A percentile compares a stretch with the other conserved stretches of the same genome.
Conservation (phyloP, 2,888 invertebrate species). For the Caenorhabditis sp. region DNA sequence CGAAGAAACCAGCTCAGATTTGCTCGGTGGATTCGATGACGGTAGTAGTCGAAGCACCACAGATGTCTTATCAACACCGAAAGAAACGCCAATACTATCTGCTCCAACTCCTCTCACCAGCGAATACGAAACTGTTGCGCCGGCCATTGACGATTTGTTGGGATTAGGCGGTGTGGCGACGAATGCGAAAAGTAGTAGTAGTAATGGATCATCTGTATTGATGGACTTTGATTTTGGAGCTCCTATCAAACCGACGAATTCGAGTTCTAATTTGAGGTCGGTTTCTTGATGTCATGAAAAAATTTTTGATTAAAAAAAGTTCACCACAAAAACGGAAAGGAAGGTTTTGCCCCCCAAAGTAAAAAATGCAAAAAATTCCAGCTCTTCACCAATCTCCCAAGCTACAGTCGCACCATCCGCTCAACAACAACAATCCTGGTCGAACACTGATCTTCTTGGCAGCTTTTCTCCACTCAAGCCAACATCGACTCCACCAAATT, state of each 20-base stretch:
- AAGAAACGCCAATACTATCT: constrained; percentile 33
- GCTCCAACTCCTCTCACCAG: constrained; percentile 24
- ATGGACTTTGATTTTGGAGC: constrained; percentile 38
- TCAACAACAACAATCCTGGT: constrained; percentile 7
- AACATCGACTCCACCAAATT: constrained; percentile 32
- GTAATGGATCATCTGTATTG: constrained; percentile 9
- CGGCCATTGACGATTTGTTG: constrained; percentile 34
- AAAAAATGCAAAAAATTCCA: no score
- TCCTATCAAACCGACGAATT: constrained; percentile 27
- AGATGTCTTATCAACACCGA: neutral
- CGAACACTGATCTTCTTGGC: constrained; percentile 29
- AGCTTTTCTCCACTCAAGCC: constrained; percentile 30
- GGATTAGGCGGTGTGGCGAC: constrained; percentile 12
- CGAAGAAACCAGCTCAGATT: constrained; percentile 25
- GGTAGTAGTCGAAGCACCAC: neutral
- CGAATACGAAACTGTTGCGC: constrained; percentile 11
- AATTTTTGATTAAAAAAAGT: neutral
- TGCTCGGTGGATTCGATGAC: constrained; percentile 22
- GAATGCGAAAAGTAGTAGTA: neutral
- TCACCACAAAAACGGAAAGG: neutral
- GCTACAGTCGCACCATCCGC: neutral
- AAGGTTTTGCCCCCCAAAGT: no score
- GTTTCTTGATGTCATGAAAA: no score
- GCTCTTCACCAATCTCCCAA: neutral
- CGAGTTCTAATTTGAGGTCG: constrained; percentile 10